Evolutionary conservation across 2,113 vertebrate genomes (phyloP).

Genomic region (Vanacampus margaritifer): DNA sequence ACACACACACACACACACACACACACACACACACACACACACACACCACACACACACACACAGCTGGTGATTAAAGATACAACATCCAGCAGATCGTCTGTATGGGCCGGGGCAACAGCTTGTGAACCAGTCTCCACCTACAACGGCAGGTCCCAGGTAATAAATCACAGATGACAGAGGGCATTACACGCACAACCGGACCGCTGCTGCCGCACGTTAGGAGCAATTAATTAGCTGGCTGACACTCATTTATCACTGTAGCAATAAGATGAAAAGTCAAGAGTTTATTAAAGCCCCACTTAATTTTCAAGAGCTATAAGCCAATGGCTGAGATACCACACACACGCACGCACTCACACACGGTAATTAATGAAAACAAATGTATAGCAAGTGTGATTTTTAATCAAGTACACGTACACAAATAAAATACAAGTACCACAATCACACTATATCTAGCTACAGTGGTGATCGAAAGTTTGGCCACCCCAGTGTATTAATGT

Average conservation of each 20-base stretch:
- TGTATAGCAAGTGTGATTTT: conserved; percentile 27
- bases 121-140: not conserved
- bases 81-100: conserved; percentile 26
- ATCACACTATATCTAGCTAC: conserved; percentile 33
- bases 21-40: no score
- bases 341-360: conserved; percentile 49
- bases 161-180: conserved; percentile 67
- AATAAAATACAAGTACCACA: conserved; percentile 15
- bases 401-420: conserved; percentile 33
- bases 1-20: no score
- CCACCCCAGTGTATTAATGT: no score
- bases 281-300: conserved; percentile 76
- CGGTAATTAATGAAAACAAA: conserved; percentile 24
- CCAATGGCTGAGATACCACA: conserved; percentile 13
- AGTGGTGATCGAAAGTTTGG: no score
- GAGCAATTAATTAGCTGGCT: conserved; percentile 70
- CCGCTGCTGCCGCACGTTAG: conserved; percentile 49
- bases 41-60: no score
- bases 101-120: conserved; percentile 9
- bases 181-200: conserved; percentile 65
- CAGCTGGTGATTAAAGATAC: not conserved
- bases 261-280: conserved; percentile 78
- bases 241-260: conserved; percentile 73
- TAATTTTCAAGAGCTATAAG: conserved; percentile 53
- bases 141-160: conserved; percentile 59